phyloP scores from a whole-genome alignment of 2,113 vertebrate genomes.

The Malurus cyaneus region DNA sequence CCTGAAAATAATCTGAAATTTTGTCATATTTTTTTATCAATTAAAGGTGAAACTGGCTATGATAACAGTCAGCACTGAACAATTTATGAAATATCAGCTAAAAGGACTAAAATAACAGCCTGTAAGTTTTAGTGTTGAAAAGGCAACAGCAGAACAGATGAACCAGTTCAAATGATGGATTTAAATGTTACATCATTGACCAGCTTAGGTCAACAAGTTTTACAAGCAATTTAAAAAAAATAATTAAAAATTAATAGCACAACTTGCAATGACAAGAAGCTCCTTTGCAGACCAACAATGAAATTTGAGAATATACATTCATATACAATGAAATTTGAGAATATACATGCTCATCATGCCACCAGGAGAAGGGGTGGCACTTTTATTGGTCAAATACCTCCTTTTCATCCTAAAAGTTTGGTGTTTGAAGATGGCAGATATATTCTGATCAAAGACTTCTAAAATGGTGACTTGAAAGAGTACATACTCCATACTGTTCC shows the following conservation, averaged over 20 bases:
- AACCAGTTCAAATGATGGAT: not conserved
- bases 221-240: not conserved
- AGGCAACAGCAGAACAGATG: not conserved
- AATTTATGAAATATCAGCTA: not conserved
- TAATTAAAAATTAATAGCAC: not conserved
- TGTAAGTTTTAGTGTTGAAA: not conserved
- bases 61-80: not conserved
- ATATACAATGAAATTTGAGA: not conserved
- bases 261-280: not conserved
- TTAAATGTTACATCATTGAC: not conserved
- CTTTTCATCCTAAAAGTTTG: conserved; percentile 27
- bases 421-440: conserved; percentile 28
- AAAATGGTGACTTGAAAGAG: not conserved
- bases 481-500: not conserved
- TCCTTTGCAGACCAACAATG: not conserved
- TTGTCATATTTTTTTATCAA: not conserved
- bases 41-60: not conserved
- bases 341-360: not conserved
- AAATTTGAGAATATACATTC: not conserved
- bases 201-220: not conserved
- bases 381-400: conserved; percentile 27
- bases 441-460: conserved; percentile 15
- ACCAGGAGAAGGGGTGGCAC: not conserved
- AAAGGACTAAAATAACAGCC: not conserved
- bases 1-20: not conserved